phyloP scores from a whole-genome alignment of 2,888 invertebrate genomes.

The Nemapogon koenigi region DNA sequence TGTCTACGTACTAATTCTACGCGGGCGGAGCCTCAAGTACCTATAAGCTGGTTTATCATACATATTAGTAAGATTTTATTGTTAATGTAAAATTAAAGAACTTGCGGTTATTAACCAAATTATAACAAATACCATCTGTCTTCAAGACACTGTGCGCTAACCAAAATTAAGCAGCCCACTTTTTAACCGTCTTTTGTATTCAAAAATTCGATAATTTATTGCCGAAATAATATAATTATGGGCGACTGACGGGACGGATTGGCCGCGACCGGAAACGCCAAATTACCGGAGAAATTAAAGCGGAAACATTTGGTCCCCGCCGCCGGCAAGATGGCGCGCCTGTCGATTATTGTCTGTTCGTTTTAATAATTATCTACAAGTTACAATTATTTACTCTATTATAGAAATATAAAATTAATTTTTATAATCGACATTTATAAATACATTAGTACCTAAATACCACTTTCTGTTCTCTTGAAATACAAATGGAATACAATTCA shows the following conservation, averaged over 20 bases:
- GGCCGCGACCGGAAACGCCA: constrained; percentile 57
- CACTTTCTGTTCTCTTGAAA: too few relatives aligned
- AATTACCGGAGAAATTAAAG: constrained; percentile 65
- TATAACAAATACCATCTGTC: constrained; percentile 7
- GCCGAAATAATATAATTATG: constrained; percentile 65
- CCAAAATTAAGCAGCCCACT: constrained; percentile 47
- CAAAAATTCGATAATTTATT: constrained; percentile 64
- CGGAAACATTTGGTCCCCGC: constrained; percentile 63
- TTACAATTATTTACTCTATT: constrained; percentile 28
- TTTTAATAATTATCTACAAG: constrained; percentile 51
- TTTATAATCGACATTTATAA: too few relatives aligned
- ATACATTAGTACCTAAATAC: too few relatives aligned
- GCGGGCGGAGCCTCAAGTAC: too few relatives aligned
- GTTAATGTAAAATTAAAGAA: too few relatives aligned
- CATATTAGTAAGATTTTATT: too few relatives aligned
- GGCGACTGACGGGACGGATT: constrained; percentile 59
- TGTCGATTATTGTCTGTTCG: constrained; percentile 49
- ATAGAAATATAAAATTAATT: too few relatives aligned
- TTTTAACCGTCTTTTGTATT: constrained; percentile 53
- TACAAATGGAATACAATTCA: too few relatives aligned
- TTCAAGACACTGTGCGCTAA: constrained; percentile 26
- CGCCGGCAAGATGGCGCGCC: constrained; percentile 61
- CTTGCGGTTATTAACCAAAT: too few relatives aligned
- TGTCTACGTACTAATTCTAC: too few relatives aligned
- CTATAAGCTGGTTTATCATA: background rate